phyloP scores from a whole-genome alignment of 64 coral and sea anemone genomes.

The Platygyra sinensis region DNA sequence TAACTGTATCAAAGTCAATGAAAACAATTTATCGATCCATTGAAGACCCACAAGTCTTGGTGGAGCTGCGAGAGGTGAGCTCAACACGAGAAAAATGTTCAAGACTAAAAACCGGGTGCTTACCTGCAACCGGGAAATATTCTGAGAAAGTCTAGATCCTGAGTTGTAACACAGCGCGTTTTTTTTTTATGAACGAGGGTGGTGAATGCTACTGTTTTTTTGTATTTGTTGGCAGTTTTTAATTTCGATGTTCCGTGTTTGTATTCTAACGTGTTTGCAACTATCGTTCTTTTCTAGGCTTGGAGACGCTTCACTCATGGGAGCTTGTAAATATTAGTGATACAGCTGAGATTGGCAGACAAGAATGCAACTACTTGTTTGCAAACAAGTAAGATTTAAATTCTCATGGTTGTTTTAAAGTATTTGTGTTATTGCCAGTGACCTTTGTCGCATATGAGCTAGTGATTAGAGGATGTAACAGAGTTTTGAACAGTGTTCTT shows the following conservation, averaged over 20 bases:
- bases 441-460: not conserved
- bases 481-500: not conserved
- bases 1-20: no score
- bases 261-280: not conserved
- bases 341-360: conserved; percentile 73
- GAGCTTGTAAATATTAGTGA: conserved; percentile 91
- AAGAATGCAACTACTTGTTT: conserved; percentile 86
- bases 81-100: no score
- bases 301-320: conserved; percentile 88
- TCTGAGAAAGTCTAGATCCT: no score
- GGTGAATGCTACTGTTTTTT: not conserved
- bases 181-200: no score
- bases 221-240: not conserved
- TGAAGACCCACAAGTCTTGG: no score
- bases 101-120: no score
- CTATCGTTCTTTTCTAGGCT: not conserved
- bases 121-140: no score
- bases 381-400: conserved; percentile 76
- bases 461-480: not conserved
- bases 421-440: not conserved
- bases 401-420: no score
- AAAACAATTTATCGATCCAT: no score
- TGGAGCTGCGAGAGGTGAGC: no score
- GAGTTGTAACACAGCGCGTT: no score
- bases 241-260: not conserved